Evolutionary conservation across 2,113 vertebrate genomes (phyloP).

Genomic region (Sphaerodactylus townsendi): DNA sequence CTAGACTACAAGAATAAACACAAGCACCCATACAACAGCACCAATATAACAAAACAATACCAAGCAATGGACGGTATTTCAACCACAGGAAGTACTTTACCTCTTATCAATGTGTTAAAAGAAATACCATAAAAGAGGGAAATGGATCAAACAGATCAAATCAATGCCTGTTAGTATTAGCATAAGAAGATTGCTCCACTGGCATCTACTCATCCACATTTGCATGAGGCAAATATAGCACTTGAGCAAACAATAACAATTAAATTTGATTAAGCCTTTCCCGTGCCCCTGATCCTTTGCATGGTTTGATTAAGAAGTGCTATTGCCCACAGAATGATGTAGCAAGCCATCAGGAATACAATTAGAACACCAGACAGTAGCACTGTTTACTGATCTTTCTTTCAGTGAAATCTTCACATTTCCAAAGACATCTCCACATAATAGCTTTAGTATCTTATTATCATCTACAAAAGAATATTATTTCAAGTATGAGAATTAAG

Average conservation of each 20-base stretch:
- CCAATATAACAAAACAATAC: not conserved
- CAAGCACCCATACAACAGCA: not conserved
- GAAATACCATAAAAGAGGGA: not conserved
- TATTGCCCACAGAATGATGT: no score
- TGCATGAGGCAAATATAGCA: not conserved
- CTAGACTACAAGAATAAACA: not conserved
- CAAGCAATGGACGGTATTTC: not conserved
- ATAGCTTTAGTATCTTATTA: no score
- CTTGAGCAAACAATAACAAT: not conserved
- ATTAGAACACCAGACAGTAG: no score
- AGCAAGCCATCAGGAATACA: no score
- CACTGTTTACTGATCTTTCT: no score
- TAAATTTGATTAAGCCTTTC: no score
- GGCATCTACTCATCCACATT: no score
- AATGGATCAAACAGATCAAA: not conserved
- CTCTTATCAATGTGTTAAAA: not conserved
- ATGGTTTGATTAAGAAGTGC: no score
- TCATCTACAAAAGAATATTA: not conserved
- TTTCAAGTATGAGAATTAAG: not conserved
- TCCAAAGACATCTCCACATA: no score
- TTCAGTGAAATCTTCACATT: no score
- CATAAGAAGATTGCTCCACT: not conserved
- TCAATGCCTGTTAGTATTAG: not conserved
- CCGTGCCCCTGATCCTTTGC: no score
- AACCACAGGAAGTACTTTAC: not conserved